These are phyloP conservation scores for Thalassarche chlororhynchos DNA, from an alignment of 2,113 vertebrate genomes.

Conservation along the genomic window DNA sequence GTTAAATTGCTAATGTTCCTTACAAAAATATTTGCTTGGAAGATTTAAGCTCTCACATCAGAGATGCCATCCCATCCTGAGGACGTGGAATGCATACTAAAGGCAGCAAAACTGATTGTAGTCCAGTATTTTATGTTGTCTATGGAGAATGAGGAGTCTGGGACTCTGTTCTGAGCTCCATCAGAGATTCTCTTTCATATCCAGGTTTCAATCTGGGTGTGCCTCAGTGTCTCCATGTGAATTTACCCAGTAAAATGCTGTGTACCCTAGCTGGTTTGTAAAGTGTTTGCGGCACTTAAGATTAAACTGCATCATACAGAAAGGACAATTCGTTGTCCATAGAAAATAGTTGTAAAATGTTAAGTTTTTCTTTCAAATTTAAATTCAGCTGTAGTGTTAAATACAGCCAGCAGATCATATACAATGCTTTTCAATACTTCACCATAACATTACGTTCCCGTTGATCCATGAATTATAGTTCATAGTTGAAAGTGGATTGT, in stretches of 20 bases:
- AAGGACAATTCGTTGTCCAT: neutral
- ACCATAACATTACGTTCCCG: neutral
- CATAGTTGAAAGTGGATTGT: neutral
- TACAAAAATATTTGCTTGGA: constrained; percentile 26
- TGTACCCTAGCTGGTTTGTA: neutral
- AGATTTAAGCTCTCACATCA: neutral
- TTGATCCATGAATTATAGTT: neutral
- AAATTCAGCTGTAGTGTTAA: neutral
- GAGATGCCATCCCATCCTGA: neutral
- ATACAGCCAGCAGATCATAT: neutral
- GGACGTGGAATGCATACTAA: neutral
- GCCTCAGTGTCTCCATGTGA: neutral
- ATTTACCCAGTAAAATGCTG: neutral
- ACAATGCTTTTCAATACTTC: neutral
- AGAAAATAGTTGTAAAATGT: neutral
- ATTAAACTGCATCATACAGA: neutral
- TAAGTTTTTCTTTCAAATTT: neutral
- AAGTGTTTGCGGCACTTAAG: neutral
- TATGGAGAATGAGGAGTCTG: neutral
- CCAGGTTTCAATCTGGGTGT: neutral
- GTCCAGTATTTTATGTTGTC: neutral
- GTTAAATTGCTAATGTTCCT: constrained; percentile 3
- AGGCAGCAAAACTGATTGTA: neutral
- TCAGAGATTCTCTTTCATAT: neutral
- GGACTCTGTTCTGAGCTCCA: neutral